Conservation (phyloP, 1,140 invertebrate species). For the Drosophila sucinea region DNA sequence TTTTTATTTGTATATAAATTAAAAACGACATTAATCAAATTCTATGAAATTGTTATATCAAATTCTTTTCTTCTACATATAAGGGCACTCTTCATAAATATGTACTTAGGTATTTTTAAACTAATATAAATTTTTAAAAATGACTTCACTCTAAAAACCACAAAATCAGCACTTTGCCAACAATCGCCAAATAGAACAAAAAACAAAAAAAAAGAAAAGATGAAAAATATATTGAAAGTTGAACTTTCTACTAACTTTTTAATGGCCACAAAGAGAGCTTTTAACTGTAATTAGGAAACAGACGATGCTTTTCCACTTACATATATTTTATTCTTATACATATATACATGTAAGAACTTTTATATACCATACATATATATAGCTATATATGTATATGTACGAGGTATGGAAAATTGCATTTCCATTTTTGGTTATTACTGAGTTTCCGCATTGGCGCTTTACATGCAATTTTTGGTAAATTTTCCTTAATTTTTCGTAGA, state of each 20-base stretch:
- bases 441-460: constrained; percentile 52
- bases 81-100: neutral
- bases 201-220: neutral
- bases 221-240: constrained; percentile 27
- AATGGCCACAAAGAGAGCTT: constrained; percentile 56
- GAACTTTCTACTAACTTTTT: constrained; percentile 60
- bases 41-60: too few relatives aligned
- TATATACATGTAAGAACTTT: constrained; percentile 11
- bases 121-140: neutral
- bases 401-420: constrained; percentile 43
- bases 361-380: constrained; percentile 13
- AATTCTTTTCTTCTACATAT: neutral
- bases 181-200: constrained; percentile 38
- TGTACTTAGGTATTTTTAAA: neutral
- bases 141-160: constrained; percentile 12
- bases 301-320: constrained; percentile 33
- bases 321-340: neutral
- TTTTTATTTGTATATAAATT: too few relatives aligned
- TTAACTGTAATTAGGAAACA: constrained; percentile 61
- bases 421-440: constrained; percentile 53
- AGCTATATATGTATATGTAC: constrained; percentile 37
- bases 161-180: constrained; percentile 59
- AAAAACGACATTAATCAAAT: too few relatives aligned
- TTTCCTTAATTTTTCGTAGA: constrained; percentile 34
- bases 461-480: constrained; percentile 42